Evolutionary conservation across 1,140 invertebrate species (phyloP).

Genomic region (Papilio xuthus): DNA sequence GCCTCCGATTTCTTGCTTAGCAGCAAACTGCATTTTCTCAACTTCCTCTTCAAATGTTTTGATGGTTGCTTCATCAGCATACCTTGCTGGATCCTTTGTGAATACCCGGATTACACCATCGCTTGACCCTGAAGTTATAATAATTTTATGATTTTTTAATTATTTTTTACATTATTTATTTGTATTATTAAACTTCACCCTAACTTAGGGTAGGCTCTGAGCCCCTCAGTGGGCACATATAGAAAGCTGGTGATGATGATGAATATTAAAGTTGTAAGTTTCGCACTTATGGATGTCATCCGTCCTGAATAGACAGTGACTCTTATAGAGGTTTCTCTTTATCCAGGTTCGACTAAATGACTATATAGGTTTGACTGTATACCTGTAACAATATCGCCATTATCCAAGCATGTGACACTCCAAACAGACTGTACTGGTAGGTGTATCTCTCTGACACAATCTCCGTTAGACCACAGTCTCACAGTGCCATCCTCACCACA

Average conservation of each 20-base stretch:
- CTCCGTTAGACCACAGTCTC: conserved; percentile 88
- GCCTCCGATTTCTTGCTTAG: conserved; percentile 87
- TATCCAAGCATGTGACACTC: conserved; percentile 90
- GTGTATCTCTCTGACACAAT: conserved; percentile 87
- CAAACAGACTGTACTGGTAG: conserved; percentile 95
- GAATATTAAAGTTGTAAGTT: no score
- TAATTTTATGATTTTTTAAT: no score
- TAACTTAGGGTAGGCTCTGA: no score
- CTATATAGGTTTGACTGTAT: background rate
- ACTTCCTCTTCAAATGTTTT: conserved; percentile 88
- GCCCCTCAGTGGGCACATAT: no score
- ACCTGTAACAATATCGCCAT: conserved; percentile 96
- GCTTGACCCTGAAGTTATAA: conserved; percentile 82
- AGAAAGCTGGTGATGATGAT: no score
- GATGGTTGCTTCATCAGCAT: conserved; percentile 84
- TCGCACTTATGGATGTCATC: no score
- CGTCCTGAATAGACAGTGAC: no score
- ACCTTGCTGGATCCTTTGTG: conserved; percentile 85
- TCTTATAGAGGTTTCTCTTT: no score
- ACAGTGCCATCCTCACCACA: conserved; percentile 95
- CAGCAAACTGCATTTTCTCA: conserved; percentile 82
- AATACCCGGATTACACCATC: conserved; percentile 95
- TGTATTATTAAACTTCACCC: no score
- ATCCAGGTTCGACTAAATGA: background rate
- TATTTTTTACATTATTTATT: no score